Evolutionary conservation across 2,888 invertebrate genomes (phyloP), one percentile per base, ranked within the genome.

Genomic region (Pyrrhia umbra): DNA sequence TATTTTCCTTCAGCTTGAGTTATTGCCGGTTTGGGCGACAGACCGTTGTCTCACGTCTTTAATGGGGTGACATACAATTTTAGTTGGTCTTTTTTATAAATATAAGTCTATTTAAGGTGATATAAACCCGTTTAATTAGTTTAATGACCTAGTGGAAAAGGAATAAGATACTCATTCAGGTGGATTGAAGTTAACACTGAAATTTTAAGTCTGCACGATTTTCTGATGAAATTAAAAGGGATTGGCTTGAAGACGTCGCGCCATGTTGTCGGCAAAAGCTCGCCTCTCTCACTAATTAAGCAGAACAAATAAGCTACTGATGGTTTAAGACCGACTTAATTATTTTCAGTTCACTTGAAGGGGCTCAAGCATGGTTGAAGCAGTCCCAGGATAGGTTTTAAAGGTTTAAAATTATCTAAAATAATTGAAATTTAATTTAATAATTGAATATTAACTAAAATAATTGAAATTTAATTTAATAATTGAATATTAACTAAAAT

Each of bases 1-100:
- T 93, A 93, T 92, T 87, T 92, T 89, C 88, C 84, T 88, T 85
- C 71, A 76, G 82, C 77, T 79, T 90, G 89, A 93, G 80, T 92
- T 91, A 93, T 88, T 78, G 87, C 80, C 83, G 80, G 76, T 75
- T 79, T 78, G 83, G 86, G 87, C 84, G 91, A 89, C 89, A 88
- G 88, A 85, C 85, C 85, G 91, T 90, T 92, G 91, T 90, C 87
- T 89, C 84, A 87, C 77, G 84, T 81, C 81, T 84, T 87, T 88
- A 87, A 90, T 85, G 85, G 87, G 83, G 82, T 86, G 86, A 88
- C 82, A 85, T 87, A 87, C 85, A 82, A 81, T 81, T 84, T 85
- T 79, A 83, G 73, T 73, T 79, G 57, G 61, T 61, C 40, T 71
- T 67, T 82, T 75, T 80, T 75, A 75, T 79, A 83, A 59, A 80